Evolutionary conservation across 2,888 invertebrate genomes (phyloP), one percentile per base, ranked within the genome.

Genomic region (Entomobrya proxima): DNA sequence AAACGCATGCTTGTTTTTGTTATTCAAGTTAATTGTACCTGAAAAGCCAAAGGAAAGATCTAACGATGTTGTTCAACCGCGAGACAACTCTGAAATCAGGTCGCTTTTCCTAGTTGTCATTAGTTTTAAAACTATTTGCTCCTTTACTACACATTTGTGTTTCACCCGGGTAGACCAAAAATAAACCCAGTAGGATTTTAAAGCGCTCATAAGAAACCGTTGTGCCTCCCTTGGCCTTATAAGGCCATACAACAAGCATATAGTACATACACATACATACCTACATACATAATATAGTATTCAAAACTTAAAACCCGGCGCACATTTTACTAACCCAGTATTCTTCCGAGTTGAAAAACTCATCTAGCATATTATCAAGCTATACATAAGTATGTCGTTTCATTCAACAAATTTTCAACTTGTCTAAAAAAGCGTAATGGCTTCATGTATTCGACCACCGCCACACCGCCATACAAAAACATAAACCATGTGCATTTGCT

Each of bases 1-100:
- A n/a, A n/a, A n/a, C n/a, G n/a, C n/a, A n/a, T n/a, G n/a, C n/a
- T n/a, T n/a, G n/a, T n/a, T n/a, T n/a, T n/a, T n/a, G n/a, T n/a
- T n/a, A n/a, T n/a, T n/a, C n/a, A n/a, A n/a, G n/a, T n/a, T n/a
- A n/a, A n/a, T n/a, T 75, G 40, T 85, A 89, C 89, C 89, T 89
- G 86, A 89, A 90, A 88, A 90, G 88, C 89, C 88, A 87, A 89
- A 88, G 89, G 88, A 88, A 88, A 89, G 89, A n/a, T n/a, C n/a
- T 76, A 58, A 76, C 47, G 74, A 74, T 90, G 89, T 88, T 85
- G 82, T 88, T 88, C 88, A 84, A 83, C 79, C 81, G 88, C 88
- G 88, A 88, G 89, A 86, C 77, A 87, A 86, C 87, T 88, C 89
- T 88, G 88, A 89, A 90, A 89, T 90, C 89, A 89, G 89, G 89